These are phyloP conservation scores for Cathartes aura DNA, from an alignment of 2,113 vertebrate genomes.

Conservation along the genomic window DNA sequence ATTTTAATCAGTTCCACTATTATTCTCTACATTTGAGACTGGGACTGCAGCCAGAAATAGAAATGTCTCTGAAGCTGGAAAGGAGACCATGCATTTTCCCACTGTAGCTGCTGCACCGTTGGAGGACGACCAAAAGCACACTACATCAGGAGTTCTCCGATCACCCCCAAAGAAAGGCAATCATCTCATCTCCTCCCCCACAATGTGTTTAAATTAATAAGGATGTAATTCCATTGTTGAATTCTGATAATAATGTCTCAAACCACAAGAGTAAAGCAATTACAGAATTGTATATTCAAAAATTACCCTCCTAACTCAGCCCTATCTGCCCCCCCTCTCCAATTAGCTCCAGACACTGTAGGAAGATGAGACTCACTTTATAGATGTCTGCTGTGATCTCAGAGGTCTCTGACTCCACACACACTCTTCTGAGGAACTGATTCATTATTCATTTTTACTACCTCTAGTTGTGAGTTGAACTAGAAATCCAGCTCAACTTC, in stretches of 20 bases:
- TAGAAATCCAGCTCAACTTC: background rate
- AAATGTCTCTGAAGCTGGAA: background rate
- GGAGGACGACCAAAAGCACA: rapidly evolving
- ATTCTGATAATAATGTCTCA: background rate
- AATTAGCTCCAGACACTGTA: background rate
- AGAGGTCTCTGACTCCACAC: background rate
- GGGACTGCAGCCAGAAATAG: background rate
- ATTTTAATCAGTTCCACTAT: background rate
- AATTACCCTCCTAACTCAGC: background rate
- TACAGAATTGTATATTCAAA: background rate
- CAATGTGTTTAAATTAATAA: background rate
- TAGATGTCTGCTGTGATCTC: background rate
- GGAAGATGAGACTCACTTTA: background rate
- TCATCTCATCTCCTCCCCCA: background rate
- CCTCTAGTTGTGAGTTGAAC: background rate
- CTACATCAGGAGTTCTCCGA: rapidly evolving
- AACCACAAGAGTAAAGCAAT: background rate
- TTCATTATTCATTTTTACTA: background rate
- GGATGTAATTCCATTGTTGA: background rate
- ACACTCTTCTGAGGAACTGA: background rate
- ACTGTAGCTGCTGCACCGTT: rapidly evolving
- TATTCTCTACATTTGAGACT: background rate
- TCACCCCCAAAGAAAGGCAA: background rate
- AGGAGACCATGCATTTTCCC: background rate
- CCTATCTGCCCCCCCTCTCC: background rate